A percentile compares a stretch with the other conserved stretches of the same genome.
Conservation (phyloP, 1,140 invertebrate genomes). For the Mercenaria mercenaria region DNA sequence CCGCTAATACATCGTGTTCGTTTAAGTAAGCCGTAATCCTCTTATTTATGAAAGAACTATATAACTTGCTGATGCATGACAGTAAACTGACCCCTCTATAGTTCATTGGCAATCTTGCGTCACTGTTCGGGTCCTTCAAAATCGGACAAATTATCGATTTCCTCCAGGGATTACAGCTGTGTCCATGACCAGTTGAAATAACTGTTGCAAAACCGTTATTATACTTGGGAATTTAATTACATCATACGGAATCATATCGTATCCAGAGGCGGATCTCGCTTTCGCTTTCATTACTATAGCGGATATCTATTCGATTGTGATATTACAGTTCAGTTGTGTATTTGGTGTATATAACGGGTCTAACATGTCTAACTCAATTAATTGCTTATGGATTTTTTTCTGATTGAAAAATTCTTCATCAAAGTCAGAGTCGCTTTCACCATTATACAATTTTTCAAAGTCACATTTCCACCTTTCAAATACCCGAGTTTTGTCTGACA, state of each 20-base stretch:
- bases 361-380: conserved; percentile 9
- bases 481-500: not conserved
- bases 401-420: conserved; percentile 24
- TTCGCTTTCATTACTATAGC: not conserved
- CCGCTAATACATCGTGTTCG: conserved; percentile 3
- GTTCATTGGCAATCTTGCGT: not conserved
- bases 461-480: conserved; percentile 7
- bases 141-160: conserved; percentile 38
- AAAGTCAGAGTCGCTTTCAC: not conserved
- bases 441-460: conserved; percentile 43
- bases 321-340: not conserved
- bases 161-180: conserved; percentile 20
- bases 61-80: not conserved
- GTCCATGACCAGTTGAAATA: conserved; percentile 21
- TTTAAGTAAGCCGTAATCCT: not conserved
- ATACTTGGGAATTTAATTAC: conserved; percentile 3
- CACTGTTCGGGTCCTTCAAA: conserved; percentile 1
- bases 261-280: not conserved
- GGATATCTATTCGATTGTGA: not conserved
- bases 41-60: conserved; percentile 9
- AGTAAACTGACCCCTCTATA: conserved; percentile 36
- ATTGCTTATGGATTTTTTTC: conserved; percentile 27
- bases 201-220: not conserved
- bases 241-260: not conserved
- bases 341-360: conserved; percentile 18